These are phyloP conservation scores for Teinopalpus imperialis DNA, from an alignment of 2,888 invertebrate genomes.

Conservation along the genomic window DNA sequence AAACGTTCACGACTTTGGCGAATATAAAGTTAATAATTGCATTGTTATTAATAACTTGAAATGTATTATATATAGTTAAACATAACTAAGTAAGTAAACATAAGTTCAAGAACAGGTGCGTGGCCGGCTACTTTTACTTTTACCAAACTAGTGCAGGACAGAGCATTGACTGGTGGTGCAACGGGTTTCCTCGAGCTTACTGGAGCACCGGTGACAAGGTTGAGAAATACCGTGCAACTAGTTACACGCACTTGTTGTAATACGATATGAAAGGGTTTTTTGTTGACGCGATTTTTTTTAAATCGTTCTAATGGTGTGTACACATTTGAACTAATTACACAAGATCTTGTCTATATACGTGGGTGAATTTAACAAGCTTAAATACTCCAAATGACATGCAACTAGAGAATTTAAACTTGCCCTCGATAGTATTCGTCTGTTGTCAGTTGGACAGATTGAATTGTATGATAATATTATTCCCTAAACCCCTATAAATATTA, in stretches of 20 bases:
- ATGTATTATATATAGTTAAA: too few species aligned
- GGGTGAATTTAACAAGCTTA: too few species aligned
- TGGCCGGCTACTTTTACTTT: constrained; percentile 66
- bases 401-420: too few species aligned
- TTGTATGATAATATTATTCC: too few species aligned
- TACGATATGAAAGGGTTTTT: constrained; percentile 32
- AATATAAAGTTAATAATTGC: too few species aligned
- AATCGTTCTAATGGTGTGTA: constrained; percentile 15
- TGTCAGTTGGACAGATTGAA: too few species aligned
- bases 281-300: constrained; percentile 7
- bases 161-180: constrained; percentile 52
- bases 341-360: constrained; percentile 20
- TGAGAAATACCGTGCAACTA: constrained; percentile 62
- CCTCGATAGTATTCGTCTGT: too few species aligned
- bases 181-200: constrained; percentile 57
- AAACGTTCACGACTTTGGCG: too few species aligned
- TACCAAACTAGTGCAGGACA: constrained; percentile 63
- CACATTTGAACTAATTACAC: constrained; percentile 25
- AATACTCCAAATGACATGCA: too few species aligned
- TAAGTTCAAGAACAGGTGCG: constrained; percentile 42
- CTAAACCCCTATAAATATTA: too few species aligned
- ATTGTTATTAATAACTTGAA: too few species aligned
- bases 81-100: not conserved
- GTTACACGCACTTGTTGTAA: constrained; percentile 49
- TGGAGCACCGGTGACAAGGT: constrained; percentile 76